Evolutionary conservation across 2,797 vertebrate species (phyloP), one percentile per base, ranked within the genome.

Genomic region (Ctenosaura bakeri): DNA sequence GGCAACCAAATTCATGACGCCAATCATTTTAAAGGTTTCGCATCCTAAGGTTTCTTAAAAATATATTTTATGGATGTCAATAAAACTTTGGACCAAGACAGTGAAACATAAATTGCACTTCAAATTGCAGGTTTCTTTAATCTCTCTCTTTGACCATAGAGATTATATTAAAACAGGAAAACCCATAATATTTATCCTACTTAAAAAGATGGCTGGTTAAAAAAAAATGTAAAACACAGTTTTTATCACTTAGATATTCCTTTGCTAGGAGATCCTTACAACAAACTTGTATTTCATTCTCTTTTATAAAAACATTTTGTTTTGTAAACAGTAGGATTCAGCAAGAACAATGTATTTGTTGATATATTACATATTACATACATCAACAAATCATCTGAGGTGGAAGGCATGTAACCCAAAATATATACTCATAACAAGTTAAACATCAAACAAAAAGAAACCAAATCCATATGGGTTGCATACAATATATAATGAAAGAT

Each of bases 371-470:
- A 56, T 56, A 14, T 46, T 35, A 29, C 12, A 62, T 62, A 62
- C 24, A 69, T 29, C 29, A 91, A 91, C 2, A 93, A 62, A 62
- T 62, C 59, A 62, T 20, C 20, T 6, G 59, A 62, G 59, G 20
- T 62, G 20, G 20, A 22, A 62, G 22, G 4, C 20, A 6, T 62
- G 59, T 62, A 62, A 62, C 20, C 59, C 20, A 18, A 62, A 62
- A 62, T 20, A 62, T 18, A 59, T 56, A 56, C 54, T 56, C 20
- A 59, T 6, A 62, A 62, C 4, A 62, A 62, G 59, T 22, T 62
- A 22, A 62, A 62, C 22, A 62, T 20, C 59, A 62, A 62, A 62
- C 59, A 62, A 24, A 62, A 62, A 62, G 59, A 62, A 62, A 22
- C 59, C 18, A 62, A 62, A 62, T 62, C 20, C 59, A 62, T 5